phyloP scores from a whole-genome alignment of 1,140 invertebrate genomes.

The Drosophila paulistorum region DNA sequence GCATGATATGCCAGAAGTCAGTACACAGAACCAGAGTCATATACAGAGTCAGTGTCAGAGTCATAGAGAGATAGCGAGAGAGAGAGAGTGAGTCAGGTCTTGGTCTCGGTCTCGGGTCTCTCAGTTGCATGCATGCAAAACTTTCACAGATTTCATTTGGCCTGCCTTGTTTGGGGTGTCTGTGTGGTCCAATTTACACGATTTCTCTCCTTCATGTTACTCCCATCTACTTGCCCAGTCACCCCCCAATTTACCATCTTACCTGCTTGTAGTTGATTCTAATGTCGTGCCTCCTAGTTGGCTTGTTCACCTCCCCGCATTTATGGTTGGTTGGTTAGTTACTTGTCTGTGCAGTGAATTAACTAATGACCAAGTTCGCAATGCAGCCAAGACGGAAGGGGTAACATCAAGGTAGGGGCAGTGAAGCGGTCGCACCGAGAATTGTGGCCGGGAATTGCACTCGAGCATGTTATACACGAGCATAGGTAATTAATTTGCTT shows the following conservation, averaged over 20 bases:
- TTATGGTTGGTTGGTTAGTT: slow-evolving; percentile 72
- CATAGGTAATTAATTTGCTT: slow-evolving; percentile 62
- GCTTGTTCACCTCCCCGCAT: slow-evolving; percentile 31
- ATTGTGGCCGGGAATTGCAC: slow-evolving; percentile 38
- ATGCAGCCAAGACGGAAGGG: not conserved
- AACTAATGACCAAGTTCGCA: slow-evolving; percentile 70
- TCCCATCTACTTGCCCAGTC: slow-evolving; percentile 13
- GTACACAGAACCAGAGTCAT: not conserved
- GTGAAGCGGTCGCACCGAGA: slow-evolving; percentile 13
- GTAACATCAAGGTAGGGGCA: not conserved
- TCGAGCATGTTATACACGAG: slow-evolving; percentile 35
- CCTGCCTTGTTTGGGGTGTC: slow-evolving; percentile 54
- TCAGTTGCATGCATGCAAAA: slow-evolving; percentile 45
- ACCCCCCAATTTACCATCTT: not conserved
- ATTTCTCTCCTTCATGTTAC: slow-evolving; percentile 60
- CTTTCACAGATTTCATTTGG: slow-evolving; percentile 56
- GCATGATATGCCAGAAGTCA: slow-evolving; percentile 48
- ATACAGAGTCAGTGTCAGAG: not conserved
- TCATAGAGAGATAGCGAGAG: not conserved
- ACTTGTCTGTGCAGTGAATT: slow-evolving; percentile 70
- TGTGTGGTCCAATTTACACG: slow-evolving; percentile 80
- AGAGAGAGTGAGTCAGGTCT: not conserved
- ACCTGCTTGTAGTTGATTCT: slow-evolving; percentile 39
- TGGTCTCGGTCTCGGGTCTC: slow-evolving; percentile 25
- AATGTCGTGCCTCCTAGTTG: slow-evolving; percentile 38